Conservation (phyloP, 2,888 invertebrate species). For the Lymantria monacha region DNA sequence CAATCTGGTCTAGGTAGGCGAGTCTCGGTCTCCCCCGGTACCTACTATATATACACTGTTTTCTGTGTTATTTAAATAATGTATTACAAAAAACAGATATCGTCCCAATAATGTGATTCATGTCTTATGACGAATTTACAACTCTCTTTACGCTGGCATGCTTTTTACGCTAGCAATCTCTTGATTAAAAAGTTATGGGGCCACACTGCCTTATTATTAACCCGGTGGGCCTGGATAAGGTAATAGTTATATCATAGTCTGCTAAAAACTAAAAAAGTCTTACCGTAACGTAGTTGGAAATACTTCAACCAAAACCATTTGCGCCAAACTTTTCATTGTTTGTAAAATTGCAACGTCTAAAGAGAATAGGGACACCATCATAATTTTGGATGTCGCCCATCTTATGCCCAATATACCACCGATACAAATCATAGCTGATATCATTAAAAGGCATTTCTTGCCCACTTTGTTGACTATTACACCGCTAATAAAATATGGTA, state of each 20-base stretch:
- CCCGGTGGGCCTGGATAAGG: no score
- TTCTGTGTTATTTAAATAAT: no score
- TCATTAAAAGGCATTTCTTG: slow-evolving; percentile 46
- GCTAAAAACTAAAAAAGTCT: slow-evolving; percentile 1
- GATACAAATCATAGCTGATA: slow-evolving; percentile 34
- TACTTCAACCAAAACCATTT: slow-evolving; percentile 45
- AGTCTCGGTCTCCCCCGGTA: no score
- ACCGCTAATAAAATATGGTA: slow-evolving; percentile 42
- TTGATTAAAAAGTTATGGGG: no score
- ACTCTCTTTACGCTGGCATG: no score
- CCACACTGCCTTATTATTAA: no score
- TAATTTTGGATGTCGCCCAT: slow-evolving; percentile 46
- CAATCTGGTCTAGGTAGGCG: no score
- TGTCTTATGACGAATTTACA: no score
- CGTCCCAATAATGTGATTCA: no score
- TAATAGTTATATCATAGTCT: not conserved
- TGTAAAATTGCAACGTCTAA: slow-evolving; percentile 47
- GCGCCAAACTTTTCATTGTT: slow-evolving; percentile 46
- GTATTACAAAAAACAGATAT: no score
- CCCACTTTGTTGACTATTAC: slow-evolving; percentile 41
- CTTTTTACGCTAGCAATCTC: no score
- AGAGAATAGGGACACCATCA: slow-evolving; percentile 54
- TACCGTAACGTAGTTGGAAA: slow-evolving; percentile 58
- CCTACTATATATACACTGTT: no score
- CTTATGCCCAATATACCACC: slow-evolving; percentile 42